Percentiles rank a stretch among this genome's conserved stretches.
These are phyloP conservation scores for Coenonympha glycerion DNA, from an alignment of 2,888 invertebrate species.

Conservation along the genomic window DNA sequence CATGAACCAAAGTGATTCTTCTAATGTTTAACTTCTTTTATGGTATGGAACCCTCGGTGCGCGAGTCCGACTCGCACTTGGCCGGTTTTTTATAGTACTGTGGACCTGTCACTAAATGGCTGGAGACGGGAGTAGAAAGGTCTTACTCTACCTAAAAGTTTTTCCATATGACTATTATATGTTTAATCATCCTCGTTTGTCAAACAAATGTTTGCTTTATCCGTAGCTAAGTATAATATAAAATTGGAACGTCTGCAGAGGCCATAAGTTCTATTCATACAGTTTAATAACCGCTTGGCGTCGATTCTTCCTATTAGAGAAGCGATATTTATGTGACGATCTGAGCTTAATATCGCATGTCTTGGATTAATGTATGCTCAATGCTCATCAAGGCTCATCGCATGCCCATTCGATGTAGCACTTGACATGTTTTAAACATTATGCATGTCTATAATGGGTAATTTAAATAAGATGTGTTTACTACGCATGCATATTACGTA, in stretches of 20 bases:
- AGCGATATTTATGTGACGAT: conserved; percentile 17
- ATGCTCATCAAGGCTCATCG: too few relatives aligned
- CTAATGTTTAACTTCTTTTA: too few relatives aligned
- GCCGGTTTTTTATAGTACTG: too few relatives aligned
- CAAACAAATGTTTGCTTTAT: background rate
- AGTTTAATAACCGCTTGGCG: conserved; percentile 3
- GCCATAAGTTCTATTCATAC: background rate
- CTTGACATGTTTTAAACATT: conserved; percentile 19
- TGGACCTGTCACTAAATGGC: too few relatives aligned
- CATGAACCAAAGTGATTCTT: too few relatives aligned
- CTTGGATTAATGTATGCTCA: conserved; percentile 3
- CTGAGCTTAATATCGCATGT: conserved; percentile 40
- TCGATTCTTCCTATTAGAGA: conserved; percentile 3
- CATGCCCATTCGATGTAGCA: conserved; percentile 33
- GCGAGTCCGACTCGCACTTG: too few relatives aligned
- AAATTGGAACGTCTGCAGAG: background rate
- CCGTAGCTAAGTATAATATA: background rate
- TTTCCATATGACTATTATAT: too few relatives aligned
- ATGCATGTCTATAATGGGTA: conserved; percentile 8
- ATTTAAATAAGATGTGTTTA: conserved; percentile 10
- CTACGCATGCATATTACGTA: too few relatives aligned
- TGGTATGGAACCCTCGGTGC: too few relatives aligned
- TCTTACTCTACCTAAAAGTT: too few relatives aligned
- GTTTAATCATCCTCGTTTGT: too few relatives aligned
- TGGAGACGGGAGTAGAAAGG: too few relatives aligned